Base-by-base conservation (phyloP, 2,888 invertebrate species). In the Rutpela maculata region DNA sequence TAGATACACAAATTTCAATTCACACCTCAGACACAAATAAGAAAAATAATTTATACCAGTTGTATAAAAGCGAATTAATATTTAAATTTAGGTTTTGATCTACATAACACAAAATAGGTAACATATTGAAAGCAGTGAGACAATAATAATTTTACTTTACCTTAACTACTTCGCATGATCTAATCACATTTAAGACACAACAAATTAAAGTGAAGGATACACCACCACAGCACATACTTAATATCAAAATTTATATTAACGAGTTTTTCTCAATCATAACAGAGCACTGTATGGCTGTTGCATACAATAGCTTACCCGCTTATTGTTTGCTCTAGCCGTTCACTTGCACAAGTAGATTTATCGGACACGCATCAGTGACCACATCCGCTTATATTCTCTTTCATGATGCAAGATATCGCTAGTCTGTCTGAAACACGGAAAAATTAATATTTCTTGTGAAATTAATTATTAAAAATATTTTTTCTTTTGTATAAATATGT, bases 281-380 rank as follows among this genome's bases (percentile, higher is more conserved):
- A 67, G 55, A 70, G 60, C 38, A 35, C 56, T 57, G 11, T 19
- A 17, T 12, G 18, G 38, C 31, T 35, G 67, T 62, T 73, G 55
- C 71, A 71, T 72, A 74, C 38, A 71, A 70, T 68, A 60, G 50
- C 66, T 60, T 50, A 57, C 55, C 68, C 66, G 62, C 59, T 78
- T 75, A 78, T 75, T 75, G 79, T 84, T 83, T 82, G 80, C 82
- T 83, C 83, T 83, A 81, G 83, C 82, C 85, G 78, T 86, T 86
- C 85, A 85, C 86, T 87, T 85, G 85, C 83, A 83, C 77, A 83
- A 84, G 83, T 78, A 68, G 78, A 82, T 75, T 78, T 76, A 78
- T 76, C 77, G 84, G 86, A 86, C 86, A 86, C 85, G 86, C 86
- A 86, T 86, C 86, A 85, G 78, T 83, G 83, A 85, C 82, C 86